Conservation (phyloP, 2,113 vertebrate genomes). For the Hylia prasina region DNA sequence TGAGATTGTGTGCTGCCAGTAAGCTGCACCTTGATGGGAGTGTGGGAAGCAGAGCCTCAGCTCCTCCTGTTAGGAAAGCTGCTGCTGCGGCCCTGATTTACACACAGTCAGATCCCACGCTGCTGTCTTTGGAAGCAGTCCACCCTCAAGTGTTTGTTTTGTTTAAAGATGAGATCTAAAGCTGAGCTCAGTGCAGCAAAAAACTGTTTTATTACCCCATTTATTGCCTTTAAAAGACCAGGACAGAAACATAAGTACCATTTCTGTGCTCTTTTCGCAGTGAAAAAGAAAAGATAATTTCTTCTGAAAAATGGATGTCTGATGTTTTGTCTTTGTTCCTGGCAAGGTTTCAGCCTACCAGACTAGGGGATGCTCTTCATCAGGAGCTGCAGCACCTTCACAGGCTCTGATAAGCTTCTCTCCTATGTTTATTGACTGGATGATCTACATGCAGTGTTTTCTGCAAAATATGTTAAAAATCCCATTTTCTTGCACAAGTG, state of each 20-base stretch:
- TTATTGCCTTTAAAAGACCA: constrained; percentile 8
- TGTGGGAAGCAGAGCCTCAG: neutral
- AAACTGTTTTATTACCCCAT: neutral
- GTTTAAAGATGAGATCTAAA: neutral
- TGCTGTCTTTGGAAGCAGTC: neutral
- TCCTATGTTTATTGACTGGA: neutral
- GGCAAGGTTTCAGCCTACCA: neutral
- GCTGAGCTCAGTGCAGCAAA: neutral
- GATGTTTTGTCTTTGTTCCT: neutral
- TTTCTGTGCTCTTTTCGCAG: neutral
- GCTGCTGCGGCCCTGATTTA: neutral
- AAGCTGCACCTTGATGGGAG: neutral
- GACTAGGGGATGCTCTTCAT: neutral
- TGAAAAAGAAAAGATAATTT: neutral
- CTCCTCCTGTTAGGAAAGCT: neutral
- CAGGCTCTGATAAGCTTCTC: neutral
- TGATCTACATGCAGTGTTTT: neutral
- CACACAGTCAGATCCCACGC: neutral
- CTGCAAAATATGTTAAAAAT: neutral
- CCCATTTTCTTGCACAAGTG: neutral
- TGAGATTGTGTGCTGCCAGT: neutral
- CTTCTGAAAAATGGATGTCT: neutral
- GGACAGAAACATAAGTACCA: neutral
- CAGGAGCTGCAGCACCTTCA: neutral
- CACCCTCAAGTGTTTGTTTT: neutral